A percentile compares a stretch with the other conserved stretches of the same genome.
phyloP scores from a whole-genome alignment of 2,888 invertebrate genomes.

The Microctonus hyperodae region DNA sequence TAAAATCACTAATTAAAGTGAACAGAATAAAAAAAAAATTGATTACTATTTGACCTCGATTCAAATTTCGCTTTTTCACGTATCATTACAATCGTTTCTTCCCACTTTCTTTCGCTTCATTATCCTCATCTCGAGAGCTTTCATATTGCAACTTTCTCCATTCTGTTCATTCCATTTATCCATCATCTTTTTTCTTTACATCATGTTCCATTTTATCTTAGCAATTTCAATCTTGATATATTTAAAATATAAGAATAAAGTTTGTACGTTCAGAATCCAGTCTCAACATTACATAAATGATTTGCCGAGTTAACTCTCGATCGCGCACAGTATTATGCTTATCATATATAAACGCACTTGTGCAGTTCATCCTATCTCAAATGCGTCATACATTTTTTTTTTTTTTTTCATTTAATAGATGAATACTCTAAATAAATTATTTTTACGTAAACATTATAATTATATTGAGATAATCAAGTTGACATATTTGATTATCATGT shows the following conservation, averaged over 20 bases:
- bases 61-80: conserved; percentile 12
- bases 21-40: neutral
- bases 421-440: neutral
- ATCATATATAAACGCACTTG: neutral
- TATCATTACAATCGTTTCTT: neutral
- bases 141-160: neutral
- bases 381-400: neutral
- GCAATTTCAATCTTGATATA: conserved; percentile 21
- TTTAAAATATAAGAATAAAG: conserved; percentile 37
- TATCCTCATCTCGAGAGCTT: neutral
- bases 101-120: neutral
- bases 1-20: neutral
- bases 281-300: conserved; percentile 46
- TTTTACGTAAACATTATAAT: too few relatives aligned
- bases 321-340: conserved; percentile 30
- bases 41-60: neutral
- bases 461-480: too few relatives aligned
- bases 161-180: conserved; percentile 23
- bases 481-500: too few relatives aligned
- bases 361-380: conserved; percentile 3
- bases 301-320: conserved; percentile 33
- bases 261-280: conserved; percentile 55
- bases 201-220: conserved; percentile 20
- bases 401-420: neutral
- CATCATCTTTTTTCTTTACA: conserved; percentile 23